phyloP scores from a whole-genome alignment of 2,888 invertebrate genomes.

The Seira musarum region DNA sequence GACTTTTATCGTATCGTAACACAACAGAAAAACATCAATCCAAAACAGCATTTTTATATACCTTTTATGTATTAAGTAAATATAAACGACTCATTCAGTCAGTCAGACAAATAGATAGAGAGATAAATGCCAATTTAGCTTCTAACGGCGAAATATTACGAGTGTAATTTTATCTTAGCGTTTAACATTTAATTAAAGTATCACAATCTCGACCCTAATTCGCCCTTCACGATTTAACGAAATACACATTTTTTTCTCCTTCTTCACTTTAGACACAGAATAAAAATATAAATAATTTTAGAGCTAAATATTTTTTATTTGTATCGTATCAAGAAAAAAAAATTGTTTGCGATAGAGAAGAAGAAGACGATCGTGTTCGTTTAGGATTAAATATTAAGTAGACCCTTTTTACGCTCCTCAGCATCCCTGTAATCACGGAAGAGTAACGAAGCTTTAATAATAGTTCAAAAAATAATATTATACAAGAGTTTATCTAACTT shows the following conservation, averaged over 20 bases:
- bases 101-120: too few relatives aligned
- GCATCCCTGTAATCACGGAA: conserved; percentile 51
- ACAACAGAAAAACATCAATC: conserved; percentile 31
- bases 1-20: conserved; percentile 37
- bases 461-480: conserved; percentile 28
- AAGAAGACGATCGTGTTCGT: conserved; percentile 12
- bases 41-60: conserved; percentile 19
- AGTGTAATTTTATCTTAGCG: conserved; percentile 11
- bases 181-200: conserved; percentile 25
- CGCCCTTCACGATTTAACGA: conserved; percentile 45
- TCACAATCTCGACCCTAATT: conserved; percentile 54
- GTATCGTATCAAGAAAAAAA: conserved; percentile 8
- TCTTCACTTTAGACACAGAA: neutral
- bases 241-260: conserved; percentile 34
- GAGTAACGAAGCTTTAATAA: conserved; percentile 59
- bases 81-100: too few relatives aligned
- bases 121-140: neutral
- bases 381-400: conserved; percentile 3
- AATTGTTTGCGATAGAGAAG: neutral
- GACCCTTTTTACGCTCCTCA: conserved; percentile 15
- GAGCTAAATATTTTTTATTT: neutral
- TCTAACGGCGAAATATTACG: conserved; percentile 27
- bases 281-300: conserved; percentile 3
- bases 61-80: conserved; percentile 3
- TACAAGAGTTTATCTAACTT: conserved; percentile 45